phyloP scores from a whole-genome alignment of 2,888 invertebrate species.

The Idaea biselata region DNA sequence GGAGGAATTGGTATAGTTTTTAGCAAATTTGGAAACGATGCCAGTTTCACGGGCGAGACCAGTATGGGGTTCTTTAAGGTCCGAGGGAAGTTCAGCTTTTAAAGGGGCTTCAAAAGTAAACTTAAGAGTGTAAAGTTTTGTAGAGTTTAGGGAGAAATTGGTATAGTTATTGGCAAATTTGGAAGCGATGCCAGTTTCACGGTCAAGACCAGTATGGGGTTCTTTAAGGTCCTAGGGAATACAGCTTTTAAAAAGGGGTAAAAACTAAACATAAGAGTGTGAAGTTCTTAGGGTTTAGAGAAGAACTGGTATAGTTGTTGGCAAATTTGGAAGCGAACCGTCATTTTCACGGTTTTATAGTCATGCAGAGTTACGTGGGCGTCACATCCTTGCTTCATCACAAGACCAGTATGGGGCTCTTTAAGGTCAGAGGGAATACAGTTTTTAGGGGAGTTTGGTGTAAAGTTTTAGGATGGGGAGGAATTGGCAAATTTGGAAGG shows the following conservation, averaged over 20 bases:
- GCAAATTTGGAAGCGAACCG: no score
- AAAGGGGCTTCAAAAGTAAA: no score
- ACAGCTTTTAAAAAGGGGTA: no score
- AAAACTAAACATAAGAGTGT: no score
- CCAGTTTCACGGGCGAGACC: constrained; percentile 73
- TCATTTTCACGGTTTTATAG: no score
- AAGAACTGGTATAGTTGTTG: neutral
- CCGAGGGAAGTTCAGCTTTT: constrained; percentile 90
- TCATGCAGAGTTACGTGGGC: constrained; percentile 90
- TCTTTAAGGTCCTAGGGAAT: no score
- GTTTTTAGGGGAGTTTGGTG: constrained; percentile 71
- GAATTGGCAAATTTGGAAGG: constrained; percentile 51
- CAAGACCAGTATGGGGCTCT: constrained; percentile 90
- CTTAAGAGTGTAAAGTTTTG: neutral
- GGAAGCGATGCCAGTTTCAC: constrained; percentile 76
- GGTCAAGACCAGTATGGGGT: constrained; percentile 38
- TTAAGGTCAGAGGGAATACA: constrained; percentile 93
- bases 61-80: constrained; percentile 89
- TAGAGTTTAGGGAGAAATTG: neutral
- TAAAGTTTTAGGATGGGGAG: no score
- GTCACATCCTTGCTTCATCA: constrained; percentile 90
- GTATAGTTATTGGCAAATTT: neutral
- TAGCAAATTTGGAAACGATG: constrained; percentile 49
- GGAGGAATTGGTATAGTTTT: neutral
- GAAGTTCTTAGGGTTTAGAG: neutral